A percentile compares a stretch with the other conserved stretches of the same genome.
Evolutionary conservation across 1,140 invertebrate species (phyloP).

Genomic region (Hypsibius dujardini): DNA sequence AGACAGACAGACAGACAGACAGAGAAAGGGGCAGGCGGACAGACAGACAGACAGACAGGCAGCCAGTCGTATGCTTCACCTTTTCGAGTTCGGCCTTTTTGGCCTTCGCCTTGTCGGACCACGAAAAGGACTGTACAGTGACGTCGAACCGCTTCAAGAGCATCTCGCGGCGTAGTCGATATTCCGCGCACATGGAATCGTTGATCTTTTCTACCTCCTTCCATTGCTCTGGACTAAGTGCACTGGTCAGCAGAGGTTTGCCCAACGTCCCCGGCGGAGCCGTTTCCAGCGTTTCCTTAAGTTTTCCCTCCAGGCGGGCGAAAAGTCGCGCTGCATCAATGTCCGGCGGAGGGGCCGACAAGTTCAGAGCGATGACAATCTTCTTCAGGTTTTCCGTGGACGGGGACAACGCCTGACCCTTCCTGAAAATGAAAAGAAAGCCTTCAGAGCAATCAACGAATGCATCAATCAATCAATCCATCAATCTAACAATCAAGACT

Average conservation of each 20-base stretch:
- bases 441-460: too few species aligned
- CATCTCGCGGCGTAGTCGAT: conserved; percentile 61
- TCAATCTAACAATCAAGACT: too few species aligned
- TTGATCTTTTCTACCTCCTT: conserved; percentile 48
- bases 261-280: conserved; percentile 42
- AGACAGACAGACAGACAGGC: too few species aligned
- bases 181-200: conserved; percentile 56
- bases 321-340: conserved; percentile 57
- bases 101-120: conserved; percentile 52
- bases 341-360: conserved; percentile 59
- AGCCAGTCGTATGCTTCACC: too few species aligned
- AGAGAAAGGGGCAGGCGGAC: too few species aligned
- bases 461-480: too few species aligned
- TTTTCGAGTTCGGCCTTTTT: background rate
- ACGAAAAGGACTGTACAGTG: conserved; percentile 80
- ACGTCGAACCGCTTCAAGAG: conserved; percentile 75
- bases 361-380: conserved; percentile 53
- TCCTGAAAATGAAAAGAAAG: too few species aligned
- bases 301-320: conserved; percentile 51
- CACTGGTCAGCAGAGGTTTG: conserved; percentile 55
- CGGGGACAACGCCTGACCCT: conserved; percentile 44
- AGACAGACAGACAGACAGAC: too few species aligned
- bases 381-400: conserved; percentile 55
- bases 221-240: conserved; percentile 63
- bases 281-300: conserved; percentile 25